Evolutionary conservation across 2,888 invertebrate genomes (phyloP).

Genomic region (Tetragonisca angustula): DNA sequence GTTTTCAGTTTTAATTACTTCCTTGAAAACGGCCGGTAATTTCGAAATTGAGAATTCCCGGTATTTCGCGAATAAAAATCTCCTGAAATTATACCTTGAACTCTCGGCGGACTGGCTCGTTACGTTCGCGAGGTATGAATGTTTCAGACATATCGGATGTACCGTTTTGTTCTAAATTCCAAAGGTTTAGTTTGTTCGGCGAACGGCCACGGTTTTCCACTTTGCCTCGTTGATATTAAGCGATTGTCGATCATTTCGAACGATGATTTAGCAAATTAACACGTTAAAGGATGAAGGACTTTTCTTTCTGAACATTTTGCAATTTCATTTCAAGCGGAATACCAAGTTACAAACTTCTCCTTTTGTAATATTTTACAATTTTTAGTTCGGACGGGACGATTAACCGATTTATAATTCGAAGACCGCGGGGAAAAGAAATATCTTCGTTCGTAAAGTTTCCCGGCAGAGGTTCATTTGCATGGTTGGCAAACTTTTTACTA

Average conservation of each 20-base stretch:
- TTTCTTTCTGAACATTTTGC: not conserved
- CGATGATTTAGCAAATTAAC: not conserved
- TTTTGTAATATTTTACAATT: not conserved
- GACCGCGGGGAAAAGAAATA: not conserved
- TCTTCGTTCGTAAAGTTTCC: no score
- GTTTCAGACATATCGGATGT: not conserved
- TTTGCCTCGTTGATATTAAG: not conserved
- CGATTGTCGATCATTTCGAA: not conserved
- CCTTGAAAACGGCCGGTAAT: not conserved
- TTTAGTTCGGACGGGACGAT: not conserved
- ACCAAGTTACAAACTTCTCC: no score
- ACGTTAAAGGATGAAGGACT: not conserved
- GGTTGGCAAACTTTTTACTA: not conserved
- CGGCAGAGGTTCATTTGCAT: not conserved
- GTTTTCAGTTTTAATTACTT: constrained; percentile 47
- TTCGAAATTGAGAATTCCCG: constrained; percentile 2
- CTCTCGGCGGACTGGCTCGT: not conserved
- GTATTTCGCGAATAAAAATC: constrained; percentile 33
- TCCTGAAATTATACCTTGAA: constrained; percentile 21
- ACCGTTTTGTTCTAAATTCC: constrained; percentile 30
- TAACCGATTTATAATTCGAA: not conserved
- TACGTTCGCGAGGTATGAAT: not conserved
- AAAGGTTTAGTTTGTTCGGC: not conserved
- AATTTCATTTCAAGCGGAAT: no score
- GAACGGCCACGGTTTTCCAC: constrained; percentile 2